Conservation (phyloP, 2,113 vertebrate genomes). For the Dryoscopus gambensis region DNA sequence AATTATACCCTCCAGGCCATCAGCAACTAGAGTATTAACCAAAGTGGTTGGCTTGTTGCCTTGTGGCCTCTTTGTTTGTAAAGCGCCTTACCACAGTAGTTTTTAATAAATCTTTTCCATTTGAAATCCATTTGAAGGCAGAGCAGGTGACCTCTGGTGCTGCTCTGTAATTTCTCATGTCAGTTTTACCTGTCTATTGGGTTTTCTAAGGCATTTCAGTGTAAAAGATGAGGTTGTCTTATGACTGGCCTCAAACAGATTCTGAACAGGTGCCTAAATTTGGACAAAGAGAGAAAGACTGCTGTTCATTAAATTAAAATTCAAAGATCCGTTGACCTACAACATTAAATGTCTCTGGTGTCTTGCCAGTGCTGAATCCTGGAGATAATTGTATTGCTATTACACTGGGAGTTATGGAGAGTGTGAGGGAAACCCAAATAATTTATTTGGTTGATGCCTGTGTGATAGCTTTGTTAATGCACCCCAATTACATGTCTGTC, state of each 20-base stretch:
- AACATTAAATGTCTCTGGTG: not conserved
- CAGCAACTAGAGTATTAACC: not conserved
- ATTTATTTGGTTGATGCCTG: not conserved
- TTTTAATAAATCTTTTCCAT: not conserved
- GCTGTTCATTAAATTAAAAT: not conserved
- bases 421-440: not conserved
- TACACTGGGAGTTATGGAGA: not conserved
- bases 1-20: not conserved
- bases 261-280: not conserved
- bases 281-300: not conserved
- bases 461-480: not conserved
- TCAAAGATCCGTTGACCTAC: not conserved
- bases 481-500: not conserved
- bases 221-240: not conserved
- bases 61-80: not conserved
- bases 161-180: fast-evolving
- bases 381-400: not conserved
- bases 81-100: not conserved
- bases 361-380: not conserved
- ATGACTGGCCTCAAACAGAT: not conserved
- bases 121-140: not conserved
- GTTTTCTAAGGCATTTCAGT: not conserved
- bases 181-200: not conserved
- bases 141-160: not conserved
- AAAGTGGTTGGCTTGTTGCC: not conserved